phyloP scores from a whole-genome alignment of 1,140 invertebrate species.

The Eupristina koningsbergeri region DNA sequence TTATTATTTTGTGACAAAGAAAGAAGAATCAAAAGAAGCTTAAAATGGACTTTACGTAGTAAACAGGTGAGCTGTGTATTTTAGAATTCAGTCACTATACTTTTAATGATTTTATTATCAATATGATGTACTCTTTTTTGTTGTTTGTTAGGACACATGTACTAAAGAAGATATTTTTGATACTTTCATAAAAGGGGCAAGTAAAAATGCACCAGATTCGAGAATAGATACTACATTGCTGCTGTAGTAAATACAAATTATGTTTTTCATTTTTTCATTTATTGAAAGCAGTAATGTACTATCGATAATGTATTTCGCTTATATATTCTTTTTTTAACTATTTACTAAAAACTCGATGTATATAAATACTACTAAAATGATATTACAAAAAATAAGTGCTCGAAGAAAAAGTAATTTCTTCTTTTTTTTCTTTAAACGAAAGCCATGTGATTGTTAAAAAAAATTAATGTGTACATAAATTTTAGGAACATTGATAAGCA shows the following conservation, averaged over 20 bases:
- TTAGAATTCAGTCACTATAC: conserved; percentile 59
- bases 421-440: background rate
- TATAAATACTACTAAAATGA: background rate
- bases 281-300: background rate
- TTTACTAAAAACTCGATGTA: background rate
- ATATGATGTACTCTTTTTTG: conserved; percentile 65
- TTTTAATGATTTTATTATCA: conserved; percentile 67
- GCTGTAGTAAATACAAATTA: background rate
- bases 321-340: conserved; percentile 12
- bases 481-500: conserved; percentile 38
- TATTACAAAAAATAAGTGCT: too few species aligned
- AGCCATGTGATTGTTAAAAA: conserved; percentile 31
- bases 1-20: conserved; percentile 56
- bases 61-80: conserved; percentile 54
- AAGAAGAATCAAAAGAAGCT: conserved; percentile 54
- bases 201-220: conserved; percentile 55
- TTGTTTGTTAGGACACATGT: conserved; percentile 69
- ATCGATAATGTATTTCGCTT: too few species aligned
- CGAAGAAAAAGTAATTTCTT: background rate
- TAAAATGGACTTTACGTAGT: conserved; percentile 54
- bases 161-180: conserved; percentile 75
- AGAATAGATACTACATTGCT: background rate
- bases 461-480: conserved; percentile 39
- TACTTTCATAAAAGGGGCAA: conserved; percentile 74
- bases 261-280: background rate